phyloP scores from a whole-genome alignment of 1,140 invertebrate species.

The Pogonomyrmex californicus region DNA sequence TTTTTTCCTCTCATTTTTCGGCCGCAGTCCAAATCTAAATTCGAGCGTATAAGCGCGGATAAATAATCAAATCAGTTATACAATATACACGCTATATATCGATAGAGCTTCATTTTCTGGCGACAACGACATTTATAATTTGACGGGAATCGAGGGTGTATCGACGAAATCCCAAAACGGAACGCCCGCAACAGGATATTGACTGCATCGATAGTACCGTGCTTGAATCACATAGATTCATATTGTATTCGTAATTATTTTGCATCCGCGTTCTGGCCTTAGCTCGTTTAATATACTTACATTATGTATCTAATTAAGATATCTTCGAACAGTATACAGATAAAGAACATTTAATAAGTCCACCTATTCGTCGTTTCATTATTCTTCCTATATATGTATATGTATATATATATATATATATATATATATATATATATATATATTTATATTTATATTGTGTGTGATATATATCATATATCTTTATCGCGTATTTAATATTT shows the following conservation, averaged over 20 bases:
- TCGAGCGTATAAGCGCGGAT: conserved; percentile 42
- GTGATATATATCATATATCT: conserved; percentile 52
- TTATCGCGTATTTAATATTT: conserved; percentile 64
- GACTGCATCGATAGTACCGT: conserved; percentile 77
- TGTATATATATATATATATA: conserved; percentile 19
- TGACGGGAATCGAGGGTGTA: conserved; percentile 31
- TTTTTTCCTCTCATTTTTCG: background rate
- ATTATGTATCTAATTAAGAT: conserved; percentile 80
- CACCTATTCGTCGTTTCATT: conserved; percentile 59
- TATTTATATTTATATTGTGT: background rate
- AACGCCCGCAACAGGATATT: conserved; percentile 73
- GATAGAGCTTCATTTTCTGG: conserved; percentile 30
- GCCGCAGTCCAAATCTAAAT: background rate
- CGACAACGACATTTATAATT: conserved; percentile 50
- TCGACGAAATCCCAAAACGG: conserved; percentile 67
- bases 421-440: background rate
- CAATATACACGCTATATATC: conserved; percentile 55
- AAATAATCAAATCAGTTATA: conserved; percentile 49
- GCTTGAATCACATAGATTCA: conserved; percentile 63
- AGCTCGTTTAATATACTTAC: conserved; percentile 73
- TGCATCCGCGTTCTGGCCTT: conserved; percentile 74
- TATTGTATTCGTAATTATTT: conserved; percentile 69
- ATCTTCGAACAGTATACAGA: conserved; percentile 78
- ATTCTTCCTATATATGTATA: conserved; percentile 17
- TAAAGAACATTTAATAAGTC: conserved; percentile 77